Evolutionary conservation across 1,140 invertebrate genomes (phyloP), one percentile per base, ranked within the genome.

Genomic region (Drosophila serrata): DNA sequence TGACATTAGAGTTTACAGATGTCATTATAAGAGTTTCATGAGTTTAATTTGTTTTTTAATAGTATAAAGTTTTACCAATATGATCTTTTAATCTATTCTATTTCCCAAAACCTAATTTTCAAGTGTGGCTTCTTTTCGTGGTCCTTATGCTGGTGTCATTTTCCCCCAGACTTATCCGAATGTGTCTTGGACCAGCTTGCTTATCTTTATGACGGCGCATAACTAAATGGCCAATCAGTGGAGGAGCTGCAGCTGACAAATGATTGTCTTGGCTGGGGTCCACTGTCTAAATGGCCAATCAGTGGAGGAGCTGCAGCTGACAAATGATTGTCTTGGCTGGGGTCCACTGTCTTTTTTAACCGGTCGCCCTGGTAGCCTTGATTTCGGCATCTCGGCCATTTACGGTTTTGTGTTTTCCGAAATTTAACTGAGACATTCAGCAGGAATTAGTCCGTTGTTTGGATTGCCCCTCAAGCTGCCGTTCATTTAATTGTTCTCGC

Each of bases 161-260:
- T 67, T 68, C 37, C 31, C n/a, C 48, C 29, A 59, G 73, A 77
- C 74, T 77, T 77, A 46, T 43, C 74, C 63, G 45, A 69, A 67
- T 69, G 65, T 53, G 61, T 35, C 45, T 65, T 67, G 65, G 45
- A 81, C 39, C 51, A 49, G 57, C 42, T 77, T 70, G 81, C 80
- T 88, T 84, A 88, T 87, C 84, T 87, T 84, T 87, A 90, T 84
- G 85, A 78, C 35, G 70, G 81, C 76, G 84, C 84, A 84, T 88
- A 84, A 87, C 81, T 78, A 84, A 87, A 90, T 77, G 81, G 64
- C 57, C 81, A 87, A 87, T 87, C 84, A 87, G 84, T 64, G 60
- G 65, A n/a, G n/a, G n/a, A 48, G 43, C 62, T 79, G 58, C 58
- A 79, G 69, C 70, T 87, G 65, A 69, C 79, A 85, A 86, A 81